Conservation (phyloP, 2,113 vertebrate species). For the Cephalopholis sonnerati region DNA sequence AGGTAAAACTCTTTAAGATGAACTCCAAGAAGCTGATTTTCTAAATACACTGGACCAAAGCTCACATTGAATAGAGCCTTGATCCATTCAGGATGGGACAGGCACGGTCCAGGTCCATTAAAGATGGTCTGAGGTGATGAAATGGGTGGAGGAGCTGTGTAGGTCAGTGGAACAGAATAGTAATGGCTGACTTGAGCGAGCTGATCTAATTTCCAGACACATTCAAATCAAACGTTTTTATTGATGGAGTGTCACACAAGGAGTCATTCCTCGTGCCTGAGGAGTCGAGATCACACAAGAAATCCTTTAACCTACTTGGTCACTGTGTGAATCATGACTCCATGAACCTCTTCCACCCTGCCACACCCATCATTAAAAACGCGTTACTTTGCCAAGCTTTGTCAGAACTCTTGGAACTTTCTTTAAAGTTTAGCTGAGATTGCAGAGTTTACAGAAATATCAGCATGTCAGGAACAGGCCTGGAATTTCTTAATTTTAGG, state of each 20-base stretch:
- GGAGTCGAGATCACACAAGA: background rate
- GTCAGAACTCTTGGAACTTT: background rate
- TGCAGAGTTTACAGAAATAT: slow-evolving; percentile 13
- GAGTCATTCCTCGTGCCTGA: background rate
- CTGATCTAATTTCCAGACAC: slow-evolving; percentile 41
- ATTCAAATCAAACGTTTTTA: slow-evolving; percentile 20
- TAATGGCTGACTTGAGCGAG: slow-evolving; percentile 15
- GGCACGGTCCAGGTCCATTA: slow-evolving; percentile 21
- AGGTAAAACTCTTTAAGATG: slow-evolving; percentile 56
- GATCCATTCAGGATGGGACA: slow-evolving; percentile 50
- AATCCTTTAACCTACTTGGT: slow-evolving; percentile 3
- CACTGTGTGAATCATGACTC: slow-evolving; percentile 22
- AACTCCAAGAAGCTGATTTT: slow-evolving; percentile 54
- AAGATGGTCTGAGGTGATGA: slow-evolving; percentile 10
- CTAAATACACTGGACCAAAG: slow-evolving; percentile 47
- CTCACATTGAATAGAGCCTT: slow-evolving; percentile 27
- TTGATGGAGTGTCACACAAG: slow-evolving; percentile 23
- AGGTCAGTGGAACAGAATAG: slow-evolving; percentile 30
- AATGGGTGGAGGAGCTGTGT: slow-evolving; percentile 32
- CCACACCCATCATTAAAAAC: slow-evolving; percentile 9
- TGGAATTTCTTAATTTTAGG: no score
- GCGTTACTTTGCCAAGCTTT: background rate
- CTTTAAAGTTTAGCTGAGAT: background rate
- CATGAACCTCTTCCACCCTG: background rate
- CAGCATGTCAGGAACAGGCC: background rate